These are phyloP conservation scores for Oryctes rhinoceros DNA, from an alignment of 1,140 invertebrate genomes.

Conservation along the genomic window DNA sequence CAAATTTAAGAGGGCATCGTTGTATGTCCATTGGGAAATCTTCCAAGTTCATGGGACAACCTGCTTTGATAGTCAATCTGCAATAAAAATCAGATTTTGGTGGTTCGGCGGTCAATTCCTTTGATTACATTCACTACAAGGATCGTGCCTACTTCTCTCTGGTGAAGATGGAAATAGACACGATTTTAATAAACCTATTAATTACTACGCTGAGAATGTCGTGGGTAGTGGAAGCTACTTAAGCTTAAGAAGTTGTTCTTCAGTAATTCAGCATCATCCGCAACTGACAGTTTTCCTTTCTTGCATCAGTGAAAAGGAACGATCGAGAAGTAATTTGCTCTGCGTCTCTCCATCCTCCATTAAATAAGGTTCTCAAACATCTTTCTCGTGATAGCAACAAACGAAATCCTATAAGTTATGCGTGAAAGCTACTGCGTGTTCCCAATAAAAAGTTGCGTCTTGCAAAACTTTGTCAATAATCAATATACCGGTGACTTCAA, in stretches of 20 bases:
- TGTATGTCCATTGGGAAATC: constrained; percentile 94
- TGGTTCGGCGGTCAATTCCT: too few species aligned
- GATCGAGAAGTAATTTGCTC: not conserved
- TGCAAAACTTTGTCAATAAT: not conserved
- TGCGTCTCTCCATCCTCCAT: not conserved
- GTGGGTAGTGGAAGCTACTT: not conserved
- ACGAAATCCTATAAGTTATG: too few species aligned
- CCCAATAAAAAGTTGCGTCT: not conserved
- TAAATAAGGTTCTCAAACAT: too few species aligned
- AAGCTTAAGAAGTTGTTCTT: not conserved
- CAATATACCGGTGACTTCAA: not conserved
- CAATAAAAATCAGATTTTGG: not conserved
- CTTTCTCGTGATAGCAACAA: too few species aligned
- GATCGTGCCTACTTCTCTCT: too few species aligned
- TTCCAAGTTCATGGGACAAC: constrained; percentile 91
- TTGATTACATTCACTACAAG: too few species aligned
- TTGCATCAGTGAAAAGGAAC: not conserved
- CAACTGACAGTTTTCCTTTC: not conserved
- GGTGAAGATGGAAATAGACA: not conserved
- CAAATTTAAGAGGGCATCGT: constrained; percentile 84
- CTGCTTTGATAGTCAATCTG: constrained; percentile 90
- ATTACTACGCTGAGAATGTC: not conserved
- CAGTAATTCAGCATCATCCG: not conserved
- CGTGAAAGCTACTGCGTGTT: not conserved
- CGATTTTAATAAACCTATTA: not conserved